Evolutionary conservation across 2,888 invertebrate genomes (phyloP).

Genomic region (Conops quadrifasciatus): DNA sequence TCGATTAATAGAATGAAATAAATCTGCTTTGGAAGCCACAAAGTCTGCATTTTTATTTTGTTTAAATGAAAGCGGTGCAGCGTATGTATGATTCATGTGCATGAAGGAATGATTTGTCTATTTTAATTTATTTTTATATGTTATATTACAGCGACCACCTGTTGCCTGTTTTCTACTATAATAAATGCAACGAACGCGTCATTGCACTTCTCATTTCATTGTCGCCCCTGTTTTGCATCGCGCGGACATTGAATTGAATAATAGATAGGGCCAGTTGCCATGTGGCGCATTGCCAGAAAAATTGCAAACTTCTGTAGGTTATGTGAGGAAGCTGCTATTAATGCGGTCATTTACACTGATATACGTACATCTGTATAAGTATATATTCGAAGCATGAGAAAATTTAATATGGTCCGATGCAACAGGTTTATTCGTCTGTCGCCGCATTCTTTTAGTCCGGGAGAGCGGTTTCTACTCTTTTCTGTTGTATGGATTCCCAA

Average conservation of each 20-base stretch:
- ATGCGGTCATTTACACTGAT: too few species aligned
- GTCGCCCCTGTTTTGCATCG: not conserved
- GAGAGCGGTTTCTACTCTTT: too few species aligned
- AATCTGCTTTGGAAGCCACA: not conserved
- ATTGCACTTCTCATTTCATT: not conserved
- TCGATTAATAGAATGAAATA: not conserved
- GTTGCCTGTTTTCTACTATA: not conserved
- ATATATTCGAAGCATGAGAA: too few species aligned
- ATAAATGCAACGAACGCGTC: not conserved
- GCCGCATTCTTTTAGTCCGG: too few species aligned
- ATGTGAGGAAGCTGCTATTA: too few species aligned
- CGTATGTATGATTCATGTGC: too few species aligned
- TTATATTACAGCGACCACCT: not conserved
- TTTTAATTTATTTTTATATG: too few species aligned
- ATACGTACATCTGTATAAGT: too few species aligned
- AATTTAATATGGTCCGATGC: too few species aligned
- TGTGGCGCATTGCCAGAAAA: constrained; percentile 14
- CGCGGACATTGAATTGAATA: not conserved
- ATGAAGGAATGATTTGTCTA: too few species aligned
- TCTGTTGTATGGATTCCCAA: too few species aligned
- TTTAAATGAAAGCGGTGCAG: not conserved
- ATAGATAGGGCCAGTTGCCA: not conserved
- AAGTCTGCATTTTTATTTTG: not conserved
- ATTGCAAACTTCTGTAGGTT: not conserved
- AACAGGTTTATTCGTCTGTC: too few species aligned